Base-by-base conservation (phyloP, 2,888 invertebrate genomes). In the Pimpla rufipes region DNA sequence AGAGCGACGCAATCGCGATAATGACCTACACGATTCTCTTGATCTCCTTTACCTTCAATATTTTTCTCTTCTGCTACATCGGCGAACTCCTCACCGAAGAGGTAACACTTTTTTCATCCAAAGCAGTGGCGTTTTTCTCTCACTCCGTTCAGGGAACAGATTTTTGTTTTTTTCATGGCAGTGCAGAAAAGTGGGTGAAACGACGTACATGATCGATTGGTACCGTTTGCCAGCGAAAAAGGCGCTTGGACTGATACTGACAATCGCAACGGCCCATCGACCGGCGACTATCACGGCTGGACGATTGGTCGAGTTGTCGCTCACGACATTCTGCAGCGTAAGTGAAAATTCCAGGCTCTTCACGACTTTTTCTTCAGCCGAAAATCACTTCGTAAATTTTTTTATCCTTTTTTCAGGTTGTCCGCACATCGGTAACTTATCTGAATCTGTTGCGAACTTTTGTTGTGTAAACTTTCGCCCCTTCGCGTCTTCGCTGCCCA, bases 51-150 rank as follows among this genome's bases (percentile, higher is more conserved):
- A 78, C 78, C 7, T 86, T 85, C 23, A 85, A 87, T 74, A 90
- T 92, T 52, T 92, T 91, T 47, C 87, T 91, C 52, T 85, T 91
- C 29, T 92, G 92, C 66, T 91, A 90, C 55, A 90, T 91, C 47
- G 91, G 92, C 0, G 90, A 92, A 83, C 81, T 90, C 18, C 87
- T 91, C 4, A 87, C 86, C 3, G 89, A 91, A 62, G 79, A 91
- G 87, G 91, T 91, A 88, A 23, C 42, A 23, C 71, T 52, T 59
- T 40, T 52, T 59, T 40, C 4, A 7, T 40, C 4, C 0, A 47
- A 68, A 1, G 5, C 13, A 1, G 13, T 50, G 4, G 3, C 4
- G 5, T 35, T 66, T 16, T 57, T 8, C n/a, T 5, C n/a, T 57
- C 47, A 18, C 11, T 42, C 52, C 37, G 16, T 47, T 50, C n/a